Percentiles rank a stretch among this genome's conserved stretches.
phyloP scores from a whole-genome alignment of 2,888 invertebrate species.

The Amiota minor region DNA sequence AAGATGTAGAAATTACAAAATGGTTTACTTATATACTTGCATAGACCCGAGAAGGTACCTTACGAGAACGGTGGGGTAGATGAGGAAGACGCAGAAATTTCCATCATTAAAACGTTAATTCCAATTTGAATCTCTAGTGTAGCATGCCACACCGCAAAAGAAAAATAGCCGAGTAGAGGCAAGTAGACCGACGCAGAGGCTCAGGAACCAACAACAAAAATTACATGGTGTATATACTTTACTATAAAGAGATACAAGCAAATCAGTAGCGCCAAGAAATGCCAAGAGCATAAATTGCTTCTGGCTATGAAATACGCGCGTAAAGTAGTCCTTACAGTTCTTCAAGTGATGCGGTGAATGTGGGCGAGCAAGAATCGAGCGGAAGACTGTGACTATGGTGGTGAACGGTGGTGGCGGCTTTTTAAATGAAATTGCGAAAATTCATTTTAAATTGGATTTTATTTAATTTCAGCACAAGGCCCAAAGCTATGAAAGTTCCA shows the following conservation, averaged over 20 bases:
- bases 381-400: neutral
- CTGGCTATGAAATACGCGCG: slow-evolving; percentile 3
- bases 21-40: no score
- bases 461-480: slow-evolving; percentile 53
- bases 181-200: neutral
- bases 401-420: neutral
- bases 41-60: neutral
- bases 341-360: neutral
- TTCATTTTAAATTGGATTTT: slow-evolving; percentile 68
- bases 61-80: neutral
- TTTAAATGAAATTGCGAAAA: slow-evolving; percentile 59
- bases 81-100: slow-evolving; percentile 39
- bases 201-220: neutral
- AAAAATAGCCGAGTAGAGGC: slow-evolving; percentile 26
- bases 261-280: slow-evolving; percentile 17
- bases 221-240: no score
- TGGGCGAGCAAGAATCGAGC: neutral
- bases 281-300: slow-evolving; percentile 37
- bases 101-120: slow-evolving; percentile 70
- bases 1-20: no score
- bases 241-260: neutral
- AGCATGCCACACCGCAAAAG: slow-evolving; percentile 31
- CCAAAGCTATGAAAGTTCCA: no score
- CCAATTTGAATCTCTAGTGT: slow-evolving; percentile 60
- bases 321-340: neutral